Evolutionary conservation across 2,888 invertebrate species (phyloP).

Genomic region (Xanthorhoe spadicearia): DNA sequence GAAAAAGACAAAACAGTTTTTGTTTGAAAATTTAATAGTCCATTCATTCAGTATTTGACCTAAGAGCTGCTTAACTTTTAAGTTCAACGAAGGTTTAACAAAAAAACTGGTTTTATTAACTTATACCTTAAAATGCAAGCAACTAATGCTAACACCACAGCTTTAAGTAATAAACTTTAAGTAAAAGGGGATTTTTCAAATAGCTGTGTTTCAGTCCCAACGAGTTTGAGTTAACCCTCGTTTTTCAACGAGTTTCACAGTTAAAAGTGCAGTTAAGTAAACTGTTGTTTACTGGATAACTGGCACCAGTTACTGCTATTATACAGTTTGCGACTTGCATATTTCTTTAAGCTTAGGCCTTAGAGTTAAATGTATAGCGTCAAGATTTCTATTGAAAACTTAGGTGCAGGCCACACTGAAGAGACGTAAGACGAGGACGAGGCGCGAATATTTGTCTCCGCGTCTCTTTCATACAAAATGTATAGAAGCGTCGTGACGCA

Average conservation of each 20-base stretch:
- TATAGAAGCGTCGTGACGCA: no score
- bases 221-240: conserved; percentile 34
- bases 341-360: background rate
- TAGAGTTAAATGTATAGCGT: background rate
- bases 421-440: no score
- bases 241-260: conserved; percentile 36
- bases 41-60: no score
- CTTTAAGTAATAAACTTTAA: conserved; percentile 64
- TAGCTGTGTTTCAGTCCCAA: conserved; percentile 37
- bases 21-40: no score
- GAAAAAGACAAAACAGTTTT: no score
- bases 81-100: no score
- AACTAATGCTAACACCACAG: conserved; percentile 8
- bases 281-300: conserved; percentile 28
- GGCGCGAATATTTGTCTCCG: no score
- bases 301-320: background rate
- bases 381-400: no score
- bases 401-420: no score
- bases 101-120: no score
- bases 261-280: conserved; percentile 33
- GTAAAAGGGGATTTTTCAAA: conserved; percentile 43
- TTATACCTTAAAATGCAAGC: background rate
- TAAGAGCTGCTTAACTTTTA: no score
- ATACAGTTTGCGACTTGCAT: background rate
- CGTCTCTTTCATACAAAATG: no score